Evolutionary conservation across 2,113 vertebrate genomes (phyloP), one percentile per base, ranked within the genome.

Genomic region (Pollachius pollachius): DNA sequence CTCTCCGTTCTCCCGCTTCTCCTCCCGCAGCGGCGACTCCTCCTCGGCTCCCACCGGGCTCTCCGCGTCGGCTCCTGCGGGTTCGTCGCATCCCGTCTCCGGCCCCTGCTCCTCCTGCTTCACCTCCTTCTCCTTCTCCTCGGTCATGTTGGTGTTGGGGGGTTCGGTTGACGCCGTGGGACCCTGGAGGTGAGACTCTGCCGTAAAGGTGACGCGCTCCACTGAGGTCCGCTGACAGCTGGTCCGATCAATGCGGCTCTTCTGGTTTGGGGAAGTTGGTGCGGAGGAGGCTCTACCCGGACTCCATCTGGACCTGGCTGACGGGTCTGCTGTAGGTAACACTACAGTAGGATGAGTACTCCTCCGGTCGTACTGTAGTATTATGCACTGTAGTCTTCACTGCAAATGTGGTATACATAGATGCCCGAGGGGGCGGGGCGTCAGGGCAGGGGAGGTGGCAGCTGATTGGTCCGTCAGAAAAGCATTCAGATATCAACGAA

Each of bases 381-480:
- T 48, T 13, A 48, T 1, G 41, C 12, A 23, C 23, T 23, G 23
- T 23, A 23, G 23, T 23, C 23, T 9, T 48, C 41, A 12, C 41
- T 48, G 41, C 41, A 9, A 5, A 34, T 34, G 6, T 34, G 30
- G 8, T 48, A 48, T 48, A 48, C 8, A 48, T 48, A 48, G 41
- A 48, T 48, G 41, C 11, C 8, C 41, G 41, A 48, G 41, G 41
- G 70, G 85, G 85, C 80, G 88, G 83, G 77, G 79, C 80, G 62
- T 8, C 18, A 12, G 15, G 17, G 27, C 25, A 54, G 58, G 17
- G 15, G 0, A 19, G 52, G 27, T 12, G 57, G 79, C 71, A 21
- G 57, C 81, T 72, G 77, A 86, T 88, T 85, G 79, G 84, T 57
- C 6, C 30, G 30, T 34, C 30, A 4, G 30, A 34, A 34, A 34